Conservation (phyloP, 2,797 vertebrate genomes). For the Natrix natrix region DNA sequence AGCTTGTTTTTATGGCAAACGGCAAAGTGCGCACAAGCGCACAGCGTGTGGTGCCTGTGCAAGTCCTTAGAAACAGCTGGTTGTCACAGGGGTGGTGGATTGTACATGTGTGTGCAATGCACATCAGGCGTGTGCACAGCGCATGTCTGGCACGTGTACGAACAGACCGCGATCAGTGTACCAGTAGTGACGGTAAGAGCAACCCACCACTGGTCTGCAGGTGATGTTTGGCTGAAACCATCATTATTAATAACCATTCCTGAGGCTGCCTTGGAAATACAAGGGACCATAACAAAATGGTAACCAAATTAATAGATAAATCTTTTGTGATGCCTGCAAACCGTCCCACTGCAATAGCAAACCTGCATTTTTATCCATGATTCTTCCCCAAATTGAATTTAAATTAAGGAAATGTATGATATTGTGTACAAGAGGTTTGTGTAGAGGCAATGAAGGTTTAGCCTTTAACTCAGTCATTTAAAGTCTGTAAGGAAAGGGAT, state of each 20-base stretch:
- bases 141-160: too few species aligned
- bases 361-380: not conserved
- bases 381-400: not conserved
- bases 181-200: too few species aligned
- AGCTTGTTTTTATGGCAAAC: too few species aligned
- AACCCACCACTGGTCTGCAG: not conserved
- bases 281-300: not conserved
- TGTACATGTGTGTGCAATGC: too few species aligned
- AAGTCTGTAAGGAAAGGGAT: not conserved
- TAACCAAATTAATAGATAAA: not conserved
- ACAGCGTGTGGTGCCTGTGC: too few species aligned
- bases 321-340: not conserved
- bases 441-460: not conserved
- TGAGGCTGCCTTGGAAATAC: not conserved
- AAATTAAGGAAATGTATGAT: not conserved
- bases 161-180: too few species aligned
- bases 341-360: not conserved
- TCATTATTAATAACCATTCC: not conserved
- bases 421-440: not conserved
- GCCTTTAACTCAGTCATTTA: not conserved
- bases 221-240: not conserved
- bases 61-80: too few species aligned
- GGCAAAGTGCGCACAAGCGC: too few species aligned
- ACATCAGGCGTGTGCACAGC: too few species aligned
- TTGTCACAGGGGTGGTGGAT: too few species aligned